Conservation (phyloP, 2,888 invertebrate genomes). For the Chorisops tibialis region DNA sequence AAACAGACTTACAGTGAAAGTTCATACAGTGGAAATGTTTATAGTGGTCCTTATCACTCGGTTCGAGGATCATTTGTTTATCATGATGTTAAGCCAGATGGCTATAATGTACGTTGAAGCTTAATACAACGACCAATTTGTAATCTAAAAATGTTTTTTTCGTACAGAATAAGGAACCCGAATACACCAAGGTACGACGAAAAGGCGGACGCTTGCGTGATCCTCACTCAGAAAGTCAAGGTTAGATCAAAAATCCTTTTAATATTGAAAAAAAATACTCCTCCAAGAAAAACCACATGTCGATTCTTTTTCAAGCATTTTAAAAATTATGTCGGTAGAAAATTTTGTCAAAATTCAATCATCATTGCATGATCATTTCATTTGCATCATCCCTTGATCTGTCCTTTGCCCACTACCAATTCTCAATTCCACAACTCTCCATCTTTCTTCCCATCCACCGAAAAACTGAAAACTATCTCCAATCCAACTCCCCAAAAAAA, state of each 20-base stretch:
- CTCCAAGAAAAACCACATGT: not conserved
- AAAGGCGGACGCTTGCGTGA: constrained; percentile 75
- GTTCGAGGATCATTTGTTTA: constrained; percentile 84
- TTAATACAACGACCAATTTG: not conserved
- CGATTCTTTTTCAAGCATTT: too few species aligned
- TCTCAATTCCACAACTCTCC: too few species aligned
- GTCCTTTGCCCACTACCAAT: not conserved
- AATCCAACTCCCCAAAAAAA: not conserved
- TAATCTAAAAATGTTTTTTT: too few species aligned
- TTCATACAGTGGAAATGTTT: constrained; percentile 84
- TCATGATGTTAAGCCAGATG: constrained; percentile 74
- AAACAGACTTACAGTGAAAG: constrained; percentile 85
- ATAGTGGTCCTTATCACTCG: constrained; percentile 82
- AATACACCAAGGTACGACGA: constrained; percentile 79
- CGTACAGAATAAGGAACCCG: constrained; percentile 71
- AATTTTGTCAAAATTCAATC: constrained; percentile 14
- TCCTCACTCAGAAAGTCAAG: constrained; percentile 82
- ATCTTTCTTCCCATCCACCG: too few species aligned
- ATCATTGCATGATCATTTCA: constrained; percentile 28
- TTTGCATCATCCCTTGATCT: constrained; percentile 1
- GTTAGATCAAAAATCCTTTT: constrained; percentile 50
- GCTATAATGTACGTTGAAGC: constrained; percentile 46
- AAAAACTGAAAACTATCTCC: not conserved
- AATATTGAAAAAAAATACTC: not conserved
- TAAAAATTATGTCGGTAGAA: too few species aligned